Percentiles rank a stretch among this genome's conserved stretches.
Evolutionary conservation across 2,888 invertebrate genomes (phyloP).

Genomic region (Griposia aprilina): DNA sequence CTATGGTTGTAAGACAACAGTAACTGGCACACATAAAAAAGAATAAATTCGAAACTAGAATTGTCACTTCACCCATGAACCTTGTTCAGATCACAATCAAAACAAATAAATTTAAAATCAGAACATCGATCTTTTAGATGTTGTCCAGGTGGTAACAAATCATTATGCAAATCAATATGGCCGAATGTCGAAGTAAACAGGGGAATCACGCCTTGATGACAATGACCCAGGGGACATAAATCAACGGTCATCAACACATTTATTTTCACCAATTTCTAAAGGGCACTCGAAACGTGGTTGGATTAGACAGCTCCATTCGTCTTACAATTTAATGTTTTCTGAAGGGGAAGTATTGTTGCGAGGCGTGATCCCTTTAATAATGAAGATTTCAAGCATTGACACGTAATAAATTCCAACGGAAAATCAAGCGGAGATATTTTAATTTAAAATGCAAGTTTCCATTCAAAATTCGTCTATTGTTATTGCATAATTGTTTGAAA

Average conservation of each 20-base stretch:
- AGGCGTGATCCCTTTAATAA: slow-evolving; percentile 69
- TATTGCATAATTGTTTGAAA: slow-evolving; percentile 16
- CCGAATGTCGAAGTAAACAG: slow-evolving; percentile 63
- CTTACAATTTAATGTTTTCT: slow-evolving; percentile 76
- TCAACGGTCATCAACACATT: slow-evolving; percentile 81
- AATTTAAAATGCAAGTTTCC: slow-evolving; percentile 8
- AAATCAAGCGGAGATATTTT: not conserved
- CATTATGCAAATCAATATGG: slow-evolving; percentile 82
- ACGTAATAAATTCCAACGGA: slow-evolving; percentile 43
- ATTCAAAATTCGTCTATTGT: not conserved
- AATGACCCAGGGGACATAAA: slow-evolving; percentile 76
- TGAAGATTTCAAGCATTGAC: slow-evolving; percentile 56
- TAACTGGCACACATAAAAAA: not conserved
- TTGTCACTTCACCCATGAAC: slow-evolving; percentile 24
- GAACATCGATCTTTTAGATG: slow-evolving; percentile 40
- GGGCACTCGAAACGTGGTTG: slow-evolving; percentile 83
- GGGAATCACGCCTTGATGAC: slow-evolving; percentile 72
- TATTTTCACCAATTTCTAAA: slow-evolving; percentile 77
- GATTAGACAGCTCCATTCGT: slow-evolving; percentile 84
- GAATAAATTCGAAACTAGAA: slow-evolving; percentile 44
- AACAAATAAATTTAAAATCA: slow-evolving; percentile 58
- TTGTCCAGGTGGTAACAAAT: slow-evolving; percentile 63
- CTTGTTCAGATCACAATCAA: slow-evolving; percentile 45
- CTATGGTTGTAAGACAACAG: not conserved
- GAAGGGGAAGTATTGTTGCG: slow-evolving; percentile 51